These are phyloP conservation scores for Hydrotaea diabolus DNA, from an alignment of 2,888 invertebrate genomes.

Conservation along the genomic window DNA sequence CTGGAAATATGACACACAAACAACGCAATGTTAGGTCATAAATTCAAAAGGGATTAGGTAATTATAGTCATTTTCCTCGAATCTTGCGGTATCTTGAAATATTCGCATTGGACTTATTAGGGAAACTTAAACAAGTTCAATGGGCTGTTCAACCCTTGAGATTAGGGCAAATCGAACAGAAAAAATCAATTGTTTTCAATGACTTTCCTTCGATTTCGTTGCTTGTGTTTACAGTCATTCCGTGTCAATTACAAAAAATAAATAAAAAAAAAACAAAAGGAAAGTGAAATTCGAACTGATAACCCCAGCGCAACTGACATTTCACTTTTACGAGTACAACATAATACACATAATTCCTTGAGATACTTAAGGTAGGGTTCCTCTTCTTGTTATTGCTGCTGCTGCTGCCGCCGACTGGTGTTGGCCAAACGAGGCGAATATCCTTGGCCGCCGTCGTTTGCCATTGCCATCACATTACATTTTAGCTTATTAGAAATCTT, in stretches of 20 bases:
- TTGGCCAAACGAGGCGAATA: background rate
- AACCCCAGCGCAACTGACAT: slow-evolving; percentile 30
- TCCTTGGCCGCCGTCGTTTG: slow-evolving; percentile 35
- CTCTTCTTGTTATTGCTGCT: background rate
- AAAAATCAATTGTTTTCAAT: slow-evolving; percentile 21
- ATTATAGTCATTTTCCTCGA: background rate
- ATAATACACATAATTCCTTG: slow-evolving; percentile 65
- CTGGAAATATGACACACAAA: too few species aligned
- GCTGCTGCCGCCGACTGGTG: background rate
- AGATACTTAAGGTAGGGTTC: slow-evolving; percentile 11
- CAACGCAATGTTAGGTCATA: background rate
- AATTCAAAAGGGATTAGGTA: background rate
- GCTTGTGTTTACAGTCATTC: background rate
- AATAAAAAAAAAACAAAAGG: background rate
- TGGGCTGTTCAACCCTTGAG: background rate
- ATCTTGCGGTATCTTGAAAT: background rate
- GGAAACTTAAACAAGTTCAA: background rate
- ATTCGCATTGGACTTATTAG: background rate
- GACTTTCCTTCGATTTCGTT: background rate
- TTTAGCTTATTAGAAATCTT: slow-evolving; percentile 68
- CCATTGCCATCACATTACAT: slow-evolving; percentile 52
- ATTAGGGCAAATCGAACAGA: background rate
- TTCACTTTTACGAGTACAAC: slow-evolving; percentile 58
- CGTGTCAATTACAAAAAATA: background rate
- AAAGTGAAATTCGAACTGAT: slow-evolving; percentile 47